Evolutionary conservation across 1,140 invertebrate species (phyloP).

Genomic region (Diabrotica virgifera): DNA sequence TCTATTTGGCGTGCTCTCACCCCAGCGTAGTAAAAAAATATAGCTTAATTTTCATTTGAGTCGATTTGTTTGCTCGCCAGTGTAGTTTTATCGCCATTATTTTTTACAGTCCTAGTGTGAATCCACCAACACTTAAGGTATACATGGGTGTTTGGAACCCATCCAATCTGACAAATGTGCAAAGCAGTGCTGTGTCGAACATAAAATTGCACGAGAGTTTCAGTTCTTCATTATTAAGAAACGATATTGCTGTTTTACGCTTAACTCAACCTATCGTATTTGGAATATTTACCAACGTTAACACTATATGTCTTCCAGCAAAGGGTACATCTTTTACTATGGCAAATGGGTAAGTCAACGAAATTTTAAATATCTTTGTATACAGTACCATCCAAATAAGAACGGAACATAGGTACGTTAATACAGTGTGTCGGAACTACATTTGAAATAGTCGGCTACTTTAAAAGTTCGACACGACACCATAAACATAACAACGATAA

Average conservation of each 20-base stretch:
- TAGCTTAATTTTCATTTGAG: too few relatives aligned
- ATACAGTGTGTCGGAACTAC: too few relatives aligned
- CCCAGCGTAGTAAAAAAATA: too few relatives aligned
- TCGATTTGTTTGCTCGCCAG: too few relatives aligned
- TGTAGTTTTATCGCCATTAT: not conserved
- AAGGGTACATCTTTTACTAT: constrained; percentile 29
- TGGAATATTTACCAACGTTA: constrained; percentile 53
- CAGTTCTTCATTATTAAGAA: constrained; percentile 52
- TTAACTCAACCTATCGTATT: constrained; percentile 51
- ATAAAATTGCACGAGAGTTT: constrained; percentile 55
- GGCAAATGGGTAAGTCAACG: constrained; percentile 31
- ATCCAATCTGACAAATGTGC: constrained; percentile 22
- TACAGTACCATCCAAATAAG: too few relatives aligned
- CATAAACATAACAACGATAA: too few relatives aligned
- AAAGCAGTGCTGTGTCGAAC: constrained; percentile 23
- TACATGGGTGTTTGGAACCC: constrained; percentile 34
- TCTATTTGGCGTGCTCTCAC: too few relatives aligned
- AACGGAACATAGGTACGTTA: too few relatives aligned
- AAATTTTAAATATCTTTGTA: too few relatives aligned
- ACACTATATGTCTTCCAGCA: constrained; percentile 57
- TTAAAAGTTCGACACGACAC: too few relatives aligned
- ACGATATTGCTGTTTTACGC: constrained; percentile 65
- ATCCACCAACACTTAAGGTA: constrained; percentile 26
- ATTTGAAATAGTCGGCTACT: too few relatives aligned
- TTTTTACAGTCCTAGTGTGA: constrained; percentile 17